Base-by-base conservation (phyloP, 1,140 invertebrate genomes). In the Charaxes varanes region DNA sequence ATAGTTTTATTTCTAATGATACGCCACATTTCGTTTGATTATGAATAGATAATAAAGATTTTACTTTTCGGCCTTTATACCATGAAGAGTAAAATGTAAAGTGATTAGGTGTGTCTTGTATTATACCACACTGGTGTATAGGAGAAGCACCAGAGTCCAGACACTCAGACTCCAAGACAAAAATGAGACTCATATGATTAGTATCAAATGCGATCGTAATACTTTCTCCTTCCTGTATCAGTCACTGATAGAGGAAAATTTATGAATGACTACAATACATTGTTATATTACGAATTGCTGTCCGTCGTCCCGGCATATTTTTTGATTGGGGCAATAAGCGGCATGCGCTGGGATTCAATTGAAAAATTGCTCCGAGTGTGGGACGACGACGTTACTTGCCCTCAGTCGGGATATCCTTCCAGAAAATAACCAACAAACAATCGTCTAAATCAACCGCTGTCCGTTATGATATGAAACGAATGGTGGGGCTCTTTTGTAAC, bases 331-430 rank as follows among this genome's bases (percentile, higher is more conserved):
- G 54, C 73, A 82, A 82, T 72, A 53, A 76, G 47, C 53, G 46
- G 61, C 61, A 66, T 68, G 61, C 62, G 65, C 71, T 65, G 62
- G 28, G 62, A 41, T 58, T 78, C 74, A 82, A 79, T 82, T 79
- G 78, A 26, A 81, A 79, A 62, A 82, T 82, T 82, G 66, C 60
- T 53, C 27, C 30, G 49, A 43, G 73, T 70, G 73, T 76, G 74
- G 78, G 74, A 76, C 71, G 77, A 62, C 60, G 67, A 65, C 62
- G 64, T 72, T 66, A 49, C 67, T 76, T 76, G 64, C 69, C 73
- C 63, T 69, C 68, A 65, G 63, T 55, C 61, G 68, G 78, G 74
- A 82, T 82, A 74, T 82, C 74, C 78, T 82, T 82, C 78, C 78
- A 82, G 67, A 82, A 80, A 65, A 76, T 76, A 66, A 69, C 59